Conservation (phyloP, 1,140 invertebrate genomes). For the Conus ventricosus region DNA sequence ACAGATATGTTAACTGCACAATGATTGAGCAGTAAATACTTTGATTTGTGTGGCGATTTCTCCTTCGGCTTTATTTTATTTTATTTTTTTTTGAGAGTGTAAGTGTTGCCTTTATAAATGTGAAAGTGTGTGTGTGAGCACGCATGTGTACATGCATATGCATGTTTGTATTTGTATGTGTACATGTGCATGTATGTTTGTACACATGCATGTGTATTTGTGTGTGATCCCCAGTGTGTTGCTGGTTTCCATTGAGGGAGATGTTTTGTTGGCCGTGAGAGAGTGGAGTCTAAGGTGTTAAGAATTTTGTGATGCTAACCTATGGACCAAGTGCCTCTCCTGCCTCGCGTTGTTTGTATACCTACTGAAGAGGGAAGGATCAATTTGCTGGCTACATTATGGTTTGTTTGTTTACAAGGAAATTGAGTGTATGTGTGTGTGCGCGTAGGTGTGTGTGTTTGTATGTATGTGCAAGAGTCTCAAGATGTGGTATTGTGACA, state of each 20-base stretch:
- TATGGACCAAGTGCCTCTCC: slow-evolving; percentile 32
- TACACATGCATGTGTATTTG: not conserved
- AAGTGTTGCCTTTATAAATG: not conserved
- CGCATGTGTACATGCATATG: not conserved
- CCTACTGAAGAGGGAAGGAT: not conserved
- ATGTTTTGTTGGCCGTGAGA: not conserved
- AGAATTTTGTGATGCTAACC: slow-evolving; percentile 20
- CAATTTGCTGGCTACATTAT: not conserved
- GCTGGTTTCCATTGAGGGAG: not conserved
- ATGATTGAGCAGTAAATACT: not conserved
- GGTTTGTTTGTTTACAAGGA: not conserved
- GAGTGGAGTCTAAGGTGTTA: not conserved
- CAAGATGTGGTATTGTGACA: not conserved
- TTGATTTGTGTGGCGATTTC: not conserved
- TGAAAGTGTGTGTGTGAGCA: not conserved
- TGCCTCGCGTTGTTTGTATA: slow-evolving; percentile 15
- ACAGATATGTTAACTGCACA: too few relatives aligned
- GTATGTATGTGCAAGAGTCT: not conserved
- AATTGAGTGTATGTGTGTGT: not conserved
- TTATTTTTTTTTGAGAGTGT: not conserved
- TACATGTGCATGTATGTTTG: not conserved
- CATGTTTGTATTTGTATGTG: not conserved
- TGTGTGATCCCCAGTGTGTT: not conserved
- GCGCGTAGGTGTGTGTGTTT: not conserved
- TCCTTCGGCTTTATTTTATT: not conserved